A percentile compares a stretch with the other conserved stretches of the same genome.
These are phyloP conservation scores for Ptychochromis oligacanthus DNA, from an alignment of 2,113 vertebrate species.

Conservation along the genomic window DNA sequence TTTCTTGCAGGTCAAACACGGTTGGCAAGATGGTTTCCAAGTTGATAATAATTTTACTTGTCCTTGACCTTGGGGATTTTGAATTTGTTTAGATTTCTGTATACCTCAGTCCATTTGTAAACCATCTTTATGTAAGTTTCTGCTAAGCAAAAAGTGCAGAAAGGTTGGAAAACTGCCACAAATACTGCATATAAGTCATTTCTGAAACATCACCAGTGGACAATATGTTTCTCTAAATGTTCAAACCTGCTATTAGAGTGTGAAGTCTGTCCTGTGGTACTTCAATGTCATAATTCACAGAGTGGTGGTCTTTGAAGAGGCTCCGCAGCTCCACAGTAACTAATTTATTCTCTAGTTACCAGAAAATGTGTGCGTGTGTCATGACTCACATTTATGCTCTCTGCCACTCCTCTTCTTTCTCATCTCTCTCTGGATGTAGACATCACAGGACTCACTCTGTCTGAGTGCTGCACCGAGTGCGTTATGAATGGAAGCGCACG, in stretches of 20 bases:
- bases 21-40: neutral
- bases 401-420: constrained; percentile 43
- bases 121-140: neutral
- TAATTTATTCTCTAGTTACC: constrained; percentile 43
- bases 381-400: constrained; percentile 49
- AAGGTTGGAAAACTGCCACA: neutral
- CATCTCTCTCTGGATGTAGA: constrained; percentile 59
- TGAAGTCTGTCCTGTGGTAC: neutral
- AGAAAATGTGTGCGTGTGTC: constrained; percentile 24
- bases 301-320: constrained; percentile 28
- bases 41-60: neutral
- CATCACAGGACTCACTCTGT: constrained; percentile 48
- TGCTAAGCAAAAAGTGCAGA: neutral
- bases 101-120: neutral
- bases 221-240: neutral
- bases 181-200: neutral
- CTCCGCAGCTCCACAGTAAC: constrained; percentile 14
- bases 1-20: neutral
- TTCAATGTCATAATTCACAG: constrained; percentile 15
- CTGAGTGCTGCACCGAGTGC: constrained; percentile 42
- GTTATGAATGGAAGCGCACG: constrained; percentile 53
- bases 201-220: neutral
- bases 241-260: neutral
- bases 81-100: neutral
- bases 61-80: neutral